Evolutionary conservation across 2,797 vertebrate species (phyloP).

Genomic region (Muscicapa comitata): DNA sequence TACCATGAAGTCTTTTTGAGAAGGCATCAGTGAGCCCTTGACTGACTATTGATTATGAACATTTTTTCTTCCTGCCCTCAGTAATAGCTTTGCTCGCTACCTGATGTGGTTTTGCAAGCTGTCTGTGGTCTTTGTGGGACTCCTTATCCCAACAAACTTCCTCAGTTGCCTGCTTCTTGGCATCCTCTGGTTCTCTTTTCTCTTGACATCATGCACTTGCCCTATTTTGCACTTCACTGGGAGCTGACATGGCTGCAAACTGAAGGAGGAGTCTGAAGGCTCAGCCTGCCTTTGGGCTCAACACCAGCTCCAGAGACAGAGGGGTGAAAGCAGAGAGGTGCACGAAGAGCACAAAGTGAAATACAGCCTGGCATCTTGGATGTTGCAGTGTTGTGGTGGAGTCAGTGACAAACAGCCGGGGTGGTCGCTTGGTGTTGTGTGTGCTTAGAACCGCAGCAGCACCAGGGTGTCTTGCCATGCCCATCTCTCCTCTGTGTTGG

Average conservation of each 20-base stretch:
- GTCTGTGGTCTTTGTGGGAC: background rate
- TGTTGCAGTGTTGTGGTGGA: background rate
- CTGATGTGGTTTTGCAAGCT: background rate
- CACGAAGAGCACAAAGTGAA: background rate
- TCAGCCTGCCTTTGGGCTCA: background rate
- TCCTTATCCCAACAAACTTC: background rate
- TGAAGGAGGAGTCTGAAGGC: background rate
- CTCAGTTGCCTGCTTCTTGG: background rate
- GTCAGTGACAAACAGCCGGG: accelerated
- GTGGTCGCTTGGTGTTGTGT: background rate
- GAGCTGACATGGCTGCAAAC: background rate
- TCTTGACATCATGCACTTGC: background rate
- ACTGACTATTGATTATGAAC: background rate
- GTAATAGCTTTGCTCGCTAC: background rate
- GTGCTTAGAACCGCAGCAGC: accelerated
- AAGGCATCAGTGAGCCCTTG: background rate
- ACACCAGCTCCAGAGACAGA: background rate
- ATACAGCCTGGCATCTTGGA: background rate
- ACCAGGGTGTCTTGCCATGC: accelerated
- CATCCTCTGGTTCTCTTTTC: background rate
- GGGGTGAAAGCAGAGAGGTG: background rate
- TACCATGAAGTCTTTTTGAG: background rate
- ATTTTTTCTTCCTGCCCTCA: background rate
- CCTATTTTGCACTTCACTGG: background rate
- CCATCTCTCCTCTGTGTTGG: accelerated